Evolutionary conservation across 2,888 invertebrate species (phyloP), one percentile per base, ranked within the genome.

Genomic region (Scaptomyza polygonia): DNA sequence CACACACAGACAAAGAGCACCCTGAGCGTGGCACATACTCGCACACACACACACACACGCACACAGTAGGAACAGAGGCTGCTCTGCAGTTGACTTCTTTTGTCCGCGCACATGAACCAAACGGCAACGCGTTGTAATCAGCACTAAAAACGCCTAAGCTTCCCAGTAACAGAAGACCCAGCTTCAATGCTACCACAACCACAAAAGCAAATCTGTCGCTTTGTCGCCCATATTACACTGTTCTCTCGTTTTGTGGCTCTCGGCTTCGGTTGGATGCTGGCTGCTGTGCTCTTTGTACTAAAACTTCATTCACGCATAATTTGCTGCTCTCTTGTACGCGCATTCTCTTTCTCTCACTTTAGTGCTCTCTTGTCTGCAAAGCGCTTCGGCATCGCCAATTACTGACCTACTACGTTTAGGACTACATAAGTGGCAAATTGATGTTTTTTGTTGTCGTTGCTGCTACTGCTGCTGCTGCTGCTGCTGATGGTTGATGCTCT

Each of bases 81-180:
- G 63, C 65, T 62, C 54, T 49, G 47, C 52, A 59, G 58, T 63
- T 49, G 36, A 30, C 34, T 55, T 39, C 47, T 52, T 51, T 66
- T 48, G 57, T 80, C 80, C 85, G 84, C 67, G 78, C 86, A 70
- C 70, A 79, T 68, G 85, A 89, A 89, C 91, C 90, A 90, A 84
- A 89, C 88, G 89, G 88, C 86, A 80, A 89, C 90, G 90, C 90
- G 89, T 91, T 90, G 91, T 89, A 90, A 91, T 90, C 90, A 91
- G 91, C 91, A 91, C 91, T 91, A 91, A 91, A 90, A 88, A 85
- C 86, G 82, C 62, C 77, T 70, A 70, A 73, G 82, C 70, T 64
- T 61, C 62, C 66, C 57, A 84, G 71, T 69, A 79, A 76, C 64
- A 69, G 56, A 67, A 68, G 62, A 61, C 36, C 62, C 67, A 70